Evolutionary conservation across 2,113 vertebrate species (phyloP).

Genomic region (Etheostoma cragini): DNA sequence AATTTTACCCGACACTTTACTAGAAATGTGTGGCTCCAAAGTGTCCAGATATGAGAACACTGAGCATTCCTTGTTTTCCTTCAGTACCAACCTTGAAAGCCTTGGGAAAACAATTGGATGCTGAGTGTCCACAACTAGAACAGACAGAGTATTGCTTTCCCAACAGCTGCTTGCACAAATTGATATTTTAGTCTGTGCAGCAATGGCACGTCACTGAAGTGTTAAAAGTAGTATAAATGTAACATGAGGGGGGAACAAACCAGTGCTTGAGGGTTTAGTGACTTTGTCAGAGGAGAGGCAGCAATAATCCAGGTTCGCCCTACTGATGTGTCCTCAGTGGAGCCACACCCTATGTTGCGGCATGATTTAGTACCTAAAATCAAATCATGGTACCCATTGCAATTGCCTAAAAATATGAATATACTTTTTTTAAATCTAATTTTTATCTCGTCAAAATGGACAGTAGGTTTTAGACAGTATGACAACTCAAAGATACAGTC

Average conservation of each 20-base stretch:
- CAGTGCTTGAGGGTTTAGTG: slow-evolving; percentile 26
- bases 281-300: slow-evolving; percentile 60
- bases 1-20: neutral
- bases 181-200: slow-evolving; percentile 63
- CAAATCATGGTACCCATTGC: neutral
- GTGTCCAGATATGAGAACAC: neutral
- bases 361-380: neutral
- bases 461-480: neutral
- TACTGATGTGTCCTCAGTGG: neutral
- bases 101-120: slow-evolving; percentile 31
- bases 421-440: neutral
- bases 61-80: neutral
- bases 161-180: slow-evolving; percentile 64
- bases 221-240: slow-evolving; percentile 44
- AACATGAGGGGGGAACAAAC: slow-evolving; percentile 21
- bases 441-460: neutral
- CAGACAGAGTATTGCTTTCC: slow-evolving; percentile 28
- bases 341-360: neutral
- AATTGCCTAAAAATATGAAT: neutral
- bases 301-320: slow-evolving; percentile 41
- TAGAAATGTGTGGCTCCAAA: neutral
- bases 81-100: slow-evolving; percentile 43
- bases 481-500: neutral
- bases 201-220: slow-evolving; percentile 40
- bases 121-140: slow-evolving; percentile 35